Base-by-base conservation (phyloP, 2,797 vertebrate species). In the Saxicola maurus region DNA sequence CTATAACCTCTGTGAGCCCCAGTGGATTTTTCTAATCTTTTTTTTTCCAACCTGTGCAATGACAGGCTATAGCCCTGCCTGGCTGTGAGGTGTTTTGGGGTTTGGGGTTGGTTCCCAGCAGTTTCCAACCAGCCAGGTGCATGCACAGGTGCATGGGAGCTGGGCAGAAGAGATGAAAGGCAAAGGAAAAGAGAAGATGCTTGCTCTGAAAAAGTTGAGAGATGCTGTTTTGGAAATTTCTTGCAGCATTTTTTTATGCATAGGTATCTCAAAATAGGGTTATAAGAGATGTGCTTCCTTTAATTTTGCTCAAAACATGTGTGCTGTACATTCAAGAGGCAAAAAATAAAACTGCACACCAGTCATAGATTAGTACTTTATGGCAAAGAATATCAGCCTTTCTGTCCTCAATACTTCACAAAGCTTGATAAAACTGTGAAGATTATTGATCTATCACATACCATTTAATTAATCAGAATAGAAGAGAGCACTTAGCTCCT, bases 221-320 rank as follows among this genome's bases (percentile, higher is more conserved):
- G 27, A 45, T 33, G 24, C 5, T 57, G 2, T 24, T 10, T 1
- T 31, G 11, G 9, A 45, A 46, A 31, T 18, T 33, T 57, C 31
- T 52, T 19, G 17, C 3, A 43, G 17, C 8, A 24, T 51, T 73
- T 52, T 40, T 46, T 73, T 45, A 78, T 15, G 9, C 7, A 38
- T 2, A 11, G 7, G 13, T 42, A 46, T 30, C 19, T 43, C 19
- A 43, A 33, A 42, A 35, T 3, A 40, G 6, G 19, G 2, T 40
- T 27, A 12, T 11, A 37, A 37, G 9, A 13, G 4, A 76, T 0
- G 0, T 6, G 17, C 30, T 66, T 62, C 9, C 12, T 60, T 27
- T 16, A 8, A 18, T n/a, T 72, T 67, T 65, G 45, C 13, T 49
- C 27, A 61, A 73, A 19, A 13, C 5, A 8, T 1, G 10, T 6